Percentiles rank a stretch among this genome's conserved stretches.
phyloP scores from a whole-genome alignment of 2,888 invertebrate genomes.

The Hirtodrosophila duncani region DNA sequence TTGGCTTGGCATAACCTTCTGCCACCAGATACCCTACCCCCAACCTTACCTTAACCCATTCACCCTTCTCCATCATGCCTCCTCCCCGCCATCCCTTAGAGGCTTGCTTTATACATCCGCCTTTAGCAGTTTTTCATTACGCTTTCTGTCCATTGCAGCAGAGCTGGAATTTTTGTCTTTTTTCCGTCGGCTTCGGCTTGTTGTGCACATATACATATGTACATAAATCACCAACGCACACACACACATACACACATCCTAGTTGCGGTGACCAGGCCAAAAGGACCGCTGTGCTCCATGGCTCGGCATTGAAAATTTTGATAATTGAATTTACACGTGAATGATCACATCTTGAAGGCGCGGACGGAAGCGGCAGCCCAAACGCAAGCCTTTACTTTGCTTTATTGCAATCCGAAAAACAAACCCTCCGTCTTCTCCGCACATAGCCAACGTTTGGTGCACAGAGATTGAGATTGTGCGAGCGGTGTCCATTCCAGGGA shows the following conservation, averaged over 20 bases:
- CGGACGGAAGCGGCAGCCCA: too few relatives aligned
- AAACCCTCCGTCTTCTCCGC: background rate
- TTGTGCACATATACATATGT: background rate
- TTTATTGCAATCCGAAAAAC: constrained; percentile 24
- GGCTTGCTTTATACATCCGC: too few relatives aligned
- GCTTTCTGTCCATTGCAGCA: constrained; percentile 58
- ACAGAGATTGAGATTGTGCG: constrained; percentile 44
- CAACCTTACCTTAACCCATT: background rate
- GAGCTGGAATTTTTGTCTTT: constrained; percentile 39
- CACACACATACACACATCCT: background rate
- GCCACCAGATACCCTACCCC: constrained; percentile 19
- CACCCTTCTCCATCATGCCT: constrained; percentile 1
- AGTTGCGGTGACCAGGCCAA: constrained; percentile 2
- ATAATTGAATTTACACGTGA: constrained; percentile 77
- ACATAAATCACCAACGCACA: background rate
- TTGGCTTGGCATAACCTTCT: constrained; percentile 23
- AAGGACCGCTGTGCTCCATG: constrained; percentile 28
- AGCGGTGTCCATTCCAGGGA: constrained; percentile 33
- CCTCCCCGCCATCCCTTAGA: background rate
- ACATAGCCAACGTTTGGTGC: constrained; percentile 10
- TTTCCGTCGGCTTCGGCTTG: constrained; percentile 1
- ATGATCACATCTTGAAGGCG: constrained; percentile 71
- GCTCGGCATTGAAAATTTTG: constrained; percentile 59
- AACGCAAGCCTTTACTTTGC: constrained; percentile 51
- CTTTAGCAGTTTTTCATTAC: constrained; percentile 56